A percentile compares a stretch with the other conserved stretches of the same genome.
These are phyloP conservation scores for Aporophyla nigra DNA, from an alignment of 2,888 invertebrate species.

Conservation along the genomic window DNA sequence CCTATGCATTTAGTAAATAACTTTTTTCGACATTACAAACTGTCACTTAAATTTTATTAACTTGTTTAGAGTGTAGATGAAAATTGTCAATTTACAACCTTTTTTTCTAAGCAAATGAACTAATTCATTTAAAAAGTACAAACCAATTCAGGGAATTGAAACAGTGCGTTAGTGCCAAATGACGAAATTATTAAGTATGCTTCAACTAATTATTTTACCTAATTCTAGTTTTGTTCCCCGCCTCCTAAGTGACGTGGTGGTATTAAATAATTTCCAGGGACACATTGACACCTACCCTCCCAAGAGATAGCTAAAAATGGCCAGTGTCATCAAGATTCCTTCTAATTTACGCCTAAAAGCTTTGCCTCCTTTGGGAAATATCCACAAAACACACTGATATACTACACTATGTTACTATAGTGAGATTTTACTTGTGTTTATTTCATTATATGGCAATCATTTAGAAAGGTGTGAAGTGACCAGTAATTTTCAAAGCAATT, in stretches of 20 bases:
- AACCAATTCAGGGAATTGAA: neutral
- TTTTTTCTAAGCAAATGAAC: no score
- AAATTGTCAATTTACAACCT: no score
- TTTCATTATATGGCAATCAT: slow-evolving; percentile 48
- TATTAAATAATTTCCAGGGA: slow-evolving; percentile 11
- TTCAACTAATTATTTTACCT: neutral
- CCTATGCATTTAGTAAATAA: no score
- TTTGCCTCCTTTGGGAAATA: slow-evolving; percentile 63
- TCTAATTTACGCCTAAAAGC: slow-evolving; percentile 66
- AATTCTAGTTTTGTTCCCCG: neutral
- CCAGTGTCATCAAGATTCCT: slow-evolving; percentile 55
- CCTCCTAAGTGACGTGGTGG: neutral
- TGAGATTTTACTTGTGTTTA: slow-evolving; percentile 28
- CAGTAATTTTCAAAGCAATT: slow-evolving; percentile 25
- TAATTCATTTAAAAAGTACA: no score
- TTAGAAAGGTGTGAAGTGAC: slow-evolving; percentile 53
- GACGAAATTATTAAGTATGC: neutral
- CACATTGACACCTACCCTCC: slow-evolving; percentile 43
- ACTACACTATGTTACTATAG: slow-evolving; percentile 22
- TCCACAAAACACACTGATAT: slow-evolving; percentile 51
- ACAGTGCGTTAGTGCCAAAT: neutral
- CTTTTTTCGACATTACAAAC: no score
- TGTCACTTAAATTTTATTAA: no score
- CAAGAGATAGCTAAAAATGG: slow-evolving; percentile 49
- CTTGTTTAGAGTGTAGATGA: no score